A percentile compares a stretch with the other conserved stretches of the same genome.
phyloP scores from a whole-genome alignment of 92 coral and sea anemone species.

The Ricordea florida region DNA sequence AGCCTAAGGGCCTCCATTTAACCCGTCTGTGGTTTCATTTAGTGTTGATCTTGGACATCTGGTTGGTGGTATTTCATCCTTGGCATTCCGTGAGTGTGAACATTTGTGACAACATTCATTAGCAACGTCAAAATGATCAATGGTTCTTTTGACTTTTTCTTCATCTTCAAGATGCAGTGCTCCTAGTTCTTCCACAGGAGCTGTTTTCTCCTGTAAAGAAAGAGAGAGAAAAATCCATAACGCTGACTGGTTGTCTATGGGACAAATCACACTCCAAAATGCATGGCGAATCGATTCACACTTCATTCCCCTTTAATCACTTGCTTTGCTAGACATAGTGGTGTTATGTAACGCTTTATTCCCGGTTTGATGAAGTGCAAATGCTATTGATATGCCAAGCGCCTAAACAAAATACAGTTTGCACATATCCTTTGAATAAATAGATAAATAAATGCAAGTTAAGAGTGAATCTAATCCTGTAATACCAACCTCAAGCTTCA shows the following conservation, averaged over 20 bases:
- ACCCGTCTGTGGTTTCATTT: background rate
- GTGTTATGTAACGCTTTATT: no score
- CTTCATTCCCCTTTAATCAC: no score
- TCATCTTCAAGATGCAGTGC: background rate
- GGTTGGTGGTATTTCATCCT: constrained; percentile 2
- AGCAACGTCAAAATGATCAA: background rate
- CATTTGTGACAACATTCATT: background rate
- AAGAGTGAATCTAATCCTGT: no score
- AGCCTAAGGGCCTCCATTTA: background rate
- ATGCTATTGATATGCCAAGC: no score
- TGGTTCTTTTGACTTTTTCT: background rate
- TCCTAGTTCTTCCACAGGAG: background rate
- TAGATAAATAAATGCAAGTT: background rate
- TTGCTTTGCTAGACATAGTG: no score
- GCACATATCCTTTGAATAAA: background rate
- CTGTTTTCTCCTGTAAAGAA: background rate
- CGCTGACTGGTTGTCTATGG: background rate
- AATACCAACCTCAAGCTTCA: constrained; percentile 67
- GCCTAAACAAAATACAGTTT: no score
- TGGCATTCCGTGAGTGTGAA: background rate
- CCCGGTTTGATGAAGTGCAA: no score
- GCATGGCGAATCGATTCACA: background rate
- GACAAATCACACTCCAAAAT: no score
- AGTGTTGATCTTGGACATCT: constrained; percentile 21
- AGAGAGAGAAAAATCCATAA: background rate